Conservation (phyloP, 2,113 vertebrate genomes). For the Sula dactylatra region DNA sequence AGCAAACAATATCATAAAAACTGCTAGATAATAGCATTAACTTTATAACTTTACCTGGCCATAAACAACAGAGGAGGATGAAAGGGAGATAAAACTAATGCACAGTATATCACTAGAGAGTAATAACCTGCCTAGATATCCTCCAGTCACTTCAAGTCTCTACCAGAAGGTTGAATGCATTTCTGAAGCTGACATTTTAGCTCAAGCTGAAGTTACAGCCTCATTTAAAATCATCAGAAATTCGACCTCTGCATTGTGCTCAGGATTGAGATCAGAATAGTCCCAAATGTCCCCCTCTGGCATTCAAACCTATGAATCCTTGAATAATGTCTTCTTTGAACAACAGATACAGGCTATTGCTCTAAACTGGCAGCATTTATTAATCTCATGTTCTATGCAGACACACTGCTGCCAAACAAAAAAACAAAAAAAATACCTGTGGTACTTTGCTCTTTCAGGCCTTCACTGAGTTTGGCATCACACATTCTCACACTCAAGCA, state of each 20-base stretch:
- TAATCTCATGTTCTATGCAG: accelerated
- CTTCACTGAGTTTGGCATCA: background rate
- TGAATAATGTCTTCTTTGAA: background rate
- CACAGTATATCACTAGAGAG: background rate
- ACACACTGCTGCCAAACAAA: background rate
- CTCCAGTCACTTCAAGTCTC: background rate
- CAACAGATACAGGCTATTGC: background rate
- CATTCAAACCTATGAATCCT: background rate
- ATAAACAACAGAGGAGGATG: background rate
- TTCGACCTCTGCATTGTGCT: accelerated
- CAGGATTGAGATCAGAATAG: background rate
- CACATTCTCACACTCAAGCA: background rate
- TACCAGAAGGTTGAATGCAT: background rate
- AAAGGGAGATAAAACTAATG: background rate
- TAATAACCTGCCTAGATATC: background rate
- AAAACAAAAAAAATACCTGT: background rate
- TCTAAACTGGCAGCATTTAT: background rate
- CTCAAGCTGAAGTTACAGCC: background rate
- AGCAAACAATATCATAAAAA: background rate
- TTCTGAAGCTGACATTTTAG: background rate
- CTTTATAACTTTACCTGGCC: background rate
- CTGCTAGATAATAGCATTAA: background rate
- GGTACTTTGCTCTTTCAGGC: background rate
- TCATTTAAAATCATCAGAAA: background rate
- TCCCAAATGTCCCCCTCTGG: background rate